phyloP scores from a whole-genome alignment of 2,113 vertebrate genomes.

The cat (Felis catus) region F.catus_Fca126_mat1.0 CM031421.1:71337001-71337500 shows the following conservation, averaged over 20 bases:
- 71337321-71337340: not conserved
- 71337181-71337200: not conserved
- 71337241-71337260: conserved; percentile 6
- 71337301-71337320: not conserved
- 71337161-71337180: conserved; percentile 29
- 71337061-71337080: conserved; percentile 11
- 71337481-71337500: no score
- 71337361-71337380: no score
- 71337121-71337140: not conserved
- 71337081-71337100: not conserved
- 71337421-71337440: no score
- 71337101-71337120: conserved; percentile 43
- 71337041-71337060: not conserved
- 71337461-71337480: no score
- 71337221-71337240: not conserved
- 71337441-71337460: no score
- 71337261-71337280: not conserved
- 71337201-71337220: not conserved
- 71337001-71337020: not conserved
- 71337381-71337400: no score
- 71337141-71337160: not conserved
- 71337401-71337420: no score
- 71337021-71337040: not conserved
- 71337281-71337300: conserved; percentile 25
- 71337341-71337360: not conserved